Percentiles rank a stretch among this genome's conserved stretches.
These are phyloP conservation scores for Erythrocebus patas DNA, from an alignment of 2,113 vertebrate species.

Conservation along the genomic window DNA sequence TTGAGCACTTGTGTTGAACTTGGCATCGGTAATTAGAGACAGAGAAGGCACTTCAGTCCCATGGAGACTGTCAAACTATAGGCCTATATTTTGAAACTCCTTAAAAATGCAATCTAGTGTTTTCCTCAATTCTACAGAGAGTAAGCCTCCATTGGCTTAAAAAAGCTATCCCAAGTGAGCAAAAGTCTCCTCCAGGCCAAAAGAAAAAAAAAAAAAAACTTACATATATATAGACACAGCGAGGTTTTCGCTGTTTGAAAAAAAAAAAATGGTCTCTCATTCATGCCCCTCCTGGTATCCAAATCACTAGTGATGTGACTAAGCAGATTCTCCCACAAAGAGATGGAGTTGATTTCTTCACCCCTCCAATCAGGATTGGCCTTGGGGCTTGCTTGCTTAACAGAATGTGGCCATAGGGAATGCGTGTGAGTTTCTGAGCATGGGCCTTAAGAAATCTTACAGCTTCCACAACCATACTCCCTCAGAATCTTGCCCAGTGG, in stretches of 20 bases:
- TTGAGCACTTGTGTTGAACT: neutral
- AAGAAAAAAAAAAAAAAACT: neutral
- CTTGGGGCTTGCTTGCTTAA: neutral
- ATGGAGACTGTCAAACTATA: neutral
- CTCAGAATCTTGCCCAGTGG: neutral
- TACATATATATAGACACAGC: neutral
- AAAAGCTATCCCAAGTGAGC: neutral
- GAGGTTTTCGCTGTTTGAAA: neutral
- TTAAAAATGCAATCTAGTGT: neutral
- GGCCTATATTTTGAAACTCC: neutral
- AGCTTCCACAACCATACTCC: neutral
- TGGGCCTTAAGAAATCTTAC: neutral
- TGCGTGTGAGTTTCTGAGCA: neutral
- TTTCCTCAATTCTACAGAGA: neutral
- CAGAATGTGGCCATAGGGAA: neutral
- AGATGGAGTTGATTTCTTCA: neutral
- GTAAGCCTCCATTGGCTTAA: neutral
- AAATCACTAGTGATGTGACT: neutral
- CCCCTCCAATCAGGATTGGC: neutral
- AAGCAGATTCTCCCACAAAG: neutral
- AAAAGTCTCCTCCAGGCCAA: neutral
- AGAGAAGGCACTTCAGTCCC: neutral
- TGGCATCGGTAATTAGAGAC: neutral
- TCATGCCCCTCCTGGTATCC: neutral
- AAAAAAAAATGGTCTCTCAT: neutral